These are phyloP conservation scores for Polia nebulosa DNA, from an alignment of 2,888 invertebrate genomes.

Conservation along the genomic window DNA sequence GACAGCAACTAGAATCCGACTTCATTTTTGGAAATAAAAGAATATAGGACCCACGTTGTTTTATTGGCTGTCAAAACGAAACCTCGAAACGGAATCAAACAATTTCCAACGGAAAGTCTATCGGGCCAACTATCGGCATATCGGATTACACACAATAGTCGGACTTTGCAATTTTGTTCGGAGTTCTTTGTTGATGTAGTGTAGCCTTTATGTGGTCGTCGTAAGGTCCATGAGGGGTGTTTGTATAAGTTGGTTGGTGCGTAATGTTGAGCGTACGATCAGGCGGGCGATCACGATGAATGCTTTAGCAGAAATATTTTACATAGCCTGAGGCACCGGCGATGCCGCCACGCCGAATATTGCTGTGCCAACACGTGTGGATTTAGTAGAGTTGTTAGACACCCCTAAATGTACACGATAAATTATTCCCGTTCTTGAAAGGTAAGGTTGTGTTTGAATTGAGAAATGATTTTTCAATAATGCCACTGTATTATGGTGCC, in stretches of 20 bases:
- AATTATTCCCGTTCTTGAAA: conserved; percentile 43
- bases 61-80: conserved; percentile 77
- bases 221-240: conserved; percentile 70
- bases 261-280: conserved; percentile 84
- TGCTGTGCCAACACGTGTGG: conserved; percentile 88
- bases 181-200: conserved; percentile 60
- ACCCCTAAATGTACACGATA: conserved; percentile 54
- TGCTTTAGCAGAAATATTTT: conserved; percentile 91
- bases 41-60: conserved; percentile 59
- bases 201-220: conserved; percentile 69
- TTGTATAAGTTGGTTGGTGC: conserved; percentile 75
- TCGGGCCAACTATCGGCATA: conserved; percentile 84
- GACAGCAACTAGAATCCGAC: conserved; percentile 63
- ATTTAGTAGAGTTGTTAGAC: conserved; percentile 76
- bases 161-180: conserved; percentile 74
- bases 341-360: conserved; percentile 85
- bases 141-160: conserved; percentile 86
- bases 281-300: conserved; percentile 89
- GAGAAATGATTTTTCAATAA: conserved; percentile 26
- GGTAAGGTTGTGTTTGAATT: conserved; percentile 25
- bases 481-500: neutral
- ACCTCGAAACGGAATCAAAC: conserved; percentile 82
- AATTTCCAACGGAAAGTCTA: conserved; percentile 83
- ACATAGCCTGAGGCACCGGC: conserved; percentile 87
- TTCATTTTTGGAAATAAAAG: conserved; percentile 60